A percentile compares a stretch with the other conserved stretches of the same genome.
Conservation (phyloP, 2,797 vertebrate genomes). For the Discoglossus pictus region DNA sequence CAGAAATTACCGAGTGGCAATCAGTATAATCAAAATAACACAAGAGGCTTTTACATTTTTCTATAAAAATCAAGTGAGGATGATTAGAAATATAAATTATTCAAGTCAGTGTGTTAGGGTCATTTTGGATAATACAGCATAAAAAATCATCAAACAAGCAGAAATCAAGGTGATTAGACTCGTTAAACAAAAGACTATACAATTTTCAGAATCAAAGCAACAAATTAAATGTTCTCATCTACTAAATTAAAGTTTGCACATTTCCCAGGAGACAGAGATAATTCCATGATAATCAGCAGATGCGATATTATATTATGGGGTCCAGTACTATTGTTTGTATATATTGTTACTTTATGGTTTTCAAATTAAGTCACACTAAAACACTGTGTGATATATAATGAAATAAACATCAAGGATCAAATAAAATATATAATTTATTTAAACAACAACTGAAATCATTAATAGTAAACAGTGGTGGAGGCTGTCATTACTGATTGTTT, state of each 20-base stretch:
- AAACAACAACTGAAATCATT: no score
- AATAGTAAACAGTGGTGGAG: no score
- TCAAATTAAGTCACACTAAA: no score
- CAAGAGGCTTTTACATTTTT: neutral
- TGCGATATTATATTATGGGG: no score
- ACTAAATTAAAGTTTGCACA: neutral
- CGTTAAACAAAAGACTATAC: neutral
- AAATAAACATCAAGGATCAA: no score
- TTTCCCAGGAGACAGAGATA: no score
- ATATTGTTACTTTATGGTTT: no score
- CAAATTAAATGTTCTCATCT: neutral
- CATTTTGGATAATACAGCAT: conserved; percentile 9
- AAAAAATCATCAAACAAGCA: conserved; percentile 34
- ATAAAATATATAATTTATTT: no score
- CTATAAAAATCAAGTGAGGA: conserved; percentile 23
- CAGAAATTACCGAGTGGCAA: neutral
- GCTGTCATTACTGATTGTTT: no score
- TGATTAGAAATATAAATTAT: conserved; percentile 39
- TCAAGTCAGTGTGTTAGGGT: conserved; percentile 22
- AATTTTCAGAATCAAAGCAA: conserved; percentile 1
- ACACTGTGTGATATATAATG: no score
- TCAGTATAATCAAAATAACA: conserved; percentile 5
- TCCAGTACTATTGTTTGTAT: no score
- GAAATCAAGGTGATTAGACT: conserved; percentile 29
- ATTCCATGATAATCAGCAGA: no score